Conservation (phyloP, 2,113 vertebrate genomes). For the Ammospiza nelsoni region DNA sequence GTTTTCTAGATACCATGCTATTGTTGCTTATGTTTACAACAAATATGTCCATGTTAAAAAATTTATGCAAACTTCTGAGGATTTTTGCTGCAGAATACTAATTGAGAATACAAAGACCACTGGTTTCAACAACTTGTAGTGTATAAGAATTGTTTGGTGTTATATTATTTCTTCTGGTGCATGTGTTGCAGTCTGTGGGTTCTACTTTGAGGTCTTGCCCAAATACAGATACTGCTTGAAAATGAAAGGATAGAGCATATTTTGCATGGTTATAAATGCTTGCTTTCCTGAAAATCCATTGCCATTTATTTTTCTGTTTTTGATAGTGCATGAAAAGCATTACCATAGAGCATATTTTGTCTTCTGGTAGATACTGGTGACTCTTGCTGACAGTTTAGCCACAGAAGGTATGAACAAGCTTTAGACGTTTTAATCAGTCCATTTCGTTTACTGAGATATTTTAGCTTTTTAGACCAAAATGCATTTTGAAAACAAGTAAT, state of each 20-base stretch:
- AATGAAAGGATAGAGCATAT: neutral
- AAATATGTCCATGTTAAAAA: neutral
- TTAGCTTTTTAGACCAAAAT: neutral
- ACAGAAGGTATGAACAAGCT: accelerated
- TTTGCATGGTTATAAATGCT: neutral
- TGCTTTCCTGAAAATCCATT: neutral
- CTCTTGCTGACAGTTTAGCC: neutral
- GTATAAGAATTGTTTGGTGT: neutral
- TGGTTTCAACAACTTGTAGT: neutral
- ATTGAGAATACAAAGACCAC: neutral
- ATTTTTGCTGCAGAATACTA: neutral
- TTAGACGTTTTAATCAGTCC: neutral
- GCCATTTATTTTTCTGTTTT: neutral
- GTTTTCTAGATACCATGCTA: neutral
- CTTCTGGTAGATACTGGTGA: neutral
- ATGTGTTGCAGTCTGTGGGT: neutral
- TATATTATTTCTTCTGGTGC: neutral
- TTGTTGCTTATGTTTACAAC: neutral
- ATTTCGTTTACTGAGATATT: neutral
- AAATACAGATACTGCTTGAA: neutral
- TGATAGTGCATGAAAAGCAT: neutral
- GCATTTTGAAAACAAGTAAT: neutral
- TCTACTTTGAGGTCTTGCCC: neutral
- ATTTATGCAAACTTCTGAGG: neutral
- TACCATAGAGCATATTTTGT: neutral